Evolutionary conservation across 1,140 invertebrate genomes (phyloP).

Genomic region (Caenorhabditis briggsae): DNA sequence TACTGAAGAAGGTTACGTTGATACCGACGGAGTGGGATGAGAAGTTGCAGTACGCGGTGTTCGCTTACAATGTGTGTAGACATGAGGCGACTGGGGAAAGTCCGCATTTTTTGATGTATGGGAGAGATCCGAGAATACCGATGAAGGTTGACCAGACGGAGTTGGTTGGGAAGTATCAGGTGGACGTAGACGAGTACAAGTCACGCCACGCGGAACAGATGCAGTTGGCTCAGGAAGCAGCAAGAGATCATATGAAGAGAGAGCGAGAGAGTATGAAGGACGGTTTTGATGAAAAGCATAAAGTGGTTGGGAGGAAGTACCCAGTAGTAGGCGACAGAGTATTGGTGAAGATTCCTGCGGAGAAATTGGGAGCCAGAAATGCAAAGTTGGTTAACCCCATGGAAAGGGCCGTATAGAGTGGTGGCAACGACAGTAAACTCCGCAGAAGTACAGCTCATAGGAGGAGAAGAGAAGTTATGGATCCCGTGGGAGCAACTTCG

Average conservation of each 20-base stretch:
- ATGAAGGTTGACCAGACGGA: neutral
- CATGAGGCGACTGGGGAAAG: neutral
- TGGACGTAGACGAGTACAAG: neutral
- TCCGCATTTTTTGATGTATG: neutral
- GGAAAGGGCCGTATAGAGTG: no score
- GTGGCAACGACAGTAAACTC: no score
- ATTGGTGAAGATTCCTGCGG: neutral
- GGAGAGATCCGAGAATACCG: neutral
- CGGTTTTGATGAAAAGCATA: neutral
- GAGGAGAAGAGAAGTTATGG: no score
- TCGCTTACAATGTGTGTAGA: neutral
- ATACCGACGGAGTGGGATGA: conserved; percentile 15
- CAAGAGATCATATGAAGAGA: no score
- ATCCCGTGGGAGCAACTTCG: no score
- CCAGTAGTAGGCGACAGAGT: neutral
- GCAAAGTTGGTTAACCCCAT: no score
- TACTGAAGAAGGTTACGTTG: neutral
- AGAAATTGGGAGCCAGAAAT: no score
- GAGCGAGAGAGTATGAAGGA: neutral
- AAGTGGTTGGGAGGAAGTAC: neutral
- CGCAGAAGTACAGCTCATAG: no score
- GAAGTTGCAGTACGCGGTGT: neutral
- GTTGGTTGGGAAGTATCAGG: conserved; percentile 14
- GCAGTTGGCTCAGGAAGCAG: no score
- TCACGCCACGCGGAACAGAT: no score